Evolutionary conservation across 1,140 invertebrate species (phyloP).

Genomic region (Cylas formicarius): DNA sequence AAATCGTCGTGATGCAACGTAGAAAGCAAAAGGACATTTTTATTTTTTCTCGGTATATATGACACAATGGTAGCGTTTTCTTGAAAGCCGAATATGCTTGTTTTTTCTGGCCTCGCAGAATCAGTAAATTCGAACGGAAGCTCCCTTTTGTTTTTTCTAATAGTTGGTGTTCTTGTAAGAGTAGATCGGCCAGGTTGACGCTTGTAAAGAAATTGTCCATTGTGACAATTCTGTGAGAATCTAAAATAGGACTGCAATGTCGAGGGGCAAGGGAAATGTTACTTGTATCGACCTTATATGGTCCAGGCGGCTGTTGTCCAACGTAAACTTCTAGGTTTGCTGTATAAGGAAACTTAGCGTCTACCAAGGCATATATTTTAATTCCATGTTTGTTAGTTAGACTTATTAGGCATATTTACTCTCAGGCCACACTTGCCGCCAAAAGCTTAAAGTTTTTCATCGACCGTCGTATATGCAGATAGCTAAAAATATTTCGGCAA

Average conservation of each 20-base stretch:
- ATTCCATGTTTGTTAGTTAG: slow-evolving; percentile 24
- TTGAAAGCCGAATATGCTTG: slow-evolving; percentile 20
- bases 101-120: slow-evolving; percentile 5
- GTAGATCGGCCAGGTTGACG: slow-evolving; percentile 5
- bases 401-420: slow-evolving; percentile 20
- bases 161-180: slow-evolving; percentile 11
- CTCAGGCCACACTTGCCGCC: slow-evolving; percentile 21
- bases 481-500: slow-evolving; percentile 5
- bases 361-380: slow-evolving; percentile 21
- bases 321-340: slow-evolving; percentile 21
- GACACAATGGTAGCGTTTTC: slow-evolving; percentile 20
- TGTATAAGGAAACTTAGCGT: slow-evolving; percentile 23
- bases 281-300: slow-evolving; percentile 5
- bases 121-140: slow-evolving; percentile 6
- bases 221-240: slow-evolving; percentile 14
- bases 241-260: slow-evolving; percentile 16
- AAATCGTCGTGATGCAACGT: slow-evolving; percentile 28
- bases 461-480: slow-evolving; percentile 11
- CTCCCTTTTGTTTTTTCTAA: slow-evolving; percentile 7
- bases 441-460: slow-evolving; percentile 23
- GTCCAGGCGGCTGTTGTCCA: slow-evolving; percentile 15
- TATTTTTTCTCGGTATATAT: slow-evolving; percentile 31
- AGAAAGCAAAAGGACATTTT: slow-evolving; percentile 31
- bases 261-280: slow-evolving; percentile 10
- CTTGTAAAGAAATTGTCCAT: slow-evolving; percentile 16